Conservation (phyloP, 2,113 vertebrate species). For the Corythaixoides concolor region DNA sequence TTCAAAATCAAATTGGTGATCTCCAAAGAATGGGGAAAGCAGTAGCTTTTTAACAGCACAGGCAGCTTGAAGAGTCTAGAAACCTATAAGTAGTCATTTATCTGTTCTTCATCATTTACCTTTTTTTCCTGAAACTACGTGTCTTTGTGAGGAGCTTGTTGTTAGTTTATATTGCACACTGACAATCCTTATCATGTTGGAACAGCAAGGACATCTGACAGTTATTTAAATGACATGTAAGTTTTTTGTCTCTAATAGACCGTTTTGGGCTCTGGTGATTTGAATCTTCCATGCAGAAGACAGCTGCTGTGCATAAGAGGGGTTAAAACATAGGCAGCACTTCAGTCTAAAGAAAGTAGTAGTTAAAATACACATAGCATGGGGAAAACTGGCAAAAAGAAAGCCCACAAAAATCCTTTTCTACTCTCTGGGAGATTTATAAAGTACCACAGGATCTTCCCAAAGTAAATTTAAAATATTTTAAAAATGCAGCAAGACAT, state of each 20-base stretch:
- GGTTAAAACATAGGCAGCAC: neutral
- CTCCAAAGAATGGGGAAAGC: neutral
- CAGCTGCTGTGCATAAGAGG: neutral
- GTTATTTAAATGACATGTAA: neutral
- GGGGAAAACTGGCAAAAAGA: constrained; percentile 9
- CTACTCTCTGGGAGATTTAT: constrained; percentile 19
- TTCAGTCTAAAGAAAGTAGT: neutral
- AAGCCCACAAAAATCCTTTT: constrained; percentile 51
- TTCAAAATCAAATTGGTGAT: neutral
- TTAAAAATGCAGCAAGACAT: neutral
- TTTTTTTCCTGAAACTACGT: neutral
- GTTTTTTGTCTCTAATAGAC: neutral
- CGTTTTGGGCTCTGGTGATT: neutral
- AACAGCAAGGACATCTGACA: neutral
- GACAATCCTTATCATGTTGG: neutral
- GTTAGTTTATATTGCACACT: neutral
- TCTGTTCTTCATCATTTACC: neutral
- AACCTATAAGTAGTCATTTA: neutral
- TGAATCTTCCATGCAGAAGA: neutral
- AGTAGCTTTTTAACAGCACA: neutral
- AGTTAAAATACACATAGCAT: constrained; percentile 7
- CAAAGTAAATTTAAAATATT: constrained; percentile 20
- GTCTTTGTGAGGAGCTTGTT: neutral
- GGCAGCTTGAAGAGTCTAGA: neutral
- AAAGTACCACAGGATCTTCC: constrained; percentile 17